Evolutionary conservation across 2,113 vertebrate genomes (phyloP), one percentile per base, ranked within the genome.

Genomic region (Junco hyemalis): DNA sequence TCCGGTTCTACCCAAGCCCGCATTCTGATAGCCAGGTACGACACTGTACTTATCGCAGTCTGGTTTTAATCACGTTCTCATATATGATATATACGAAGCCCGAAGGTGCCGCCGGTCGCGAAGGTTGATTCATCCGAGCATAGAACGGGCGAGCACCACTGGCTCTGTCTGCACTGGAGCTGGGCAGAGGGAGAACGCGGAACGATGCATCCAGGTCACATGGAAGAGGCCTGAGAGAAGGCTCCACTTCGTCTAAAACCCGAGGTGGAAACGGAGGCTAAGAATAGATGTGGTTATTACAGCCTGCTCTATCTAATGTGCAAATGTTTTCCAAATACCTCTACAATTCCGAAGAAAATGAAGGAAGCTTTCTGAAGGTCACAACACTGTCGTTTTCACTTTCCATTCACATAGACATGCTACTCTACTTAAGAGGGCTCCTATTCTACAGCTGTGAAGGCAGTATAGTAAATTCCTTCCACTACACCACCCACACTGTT

Each of bases 61-160:
- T 11, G 60, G 28, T 20, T 71, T 72, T 17, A 64, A 59, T n/a
- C 31, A 11, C 20, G 3, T 42, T 64, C 54, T 63, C 36, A 5
- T 14, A 16, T 6, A 13, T 2, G 8, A 11, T 3, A 8, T 11
- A 13, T 11, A 2, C 1, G 12, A 56, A 65, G 24, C 60, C 51
- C 9, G 24, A 24, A 48, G 25, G 53, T 31, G 47, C n/a, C 19
- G 9, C 21, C 5, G 9, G 28, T 18, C 19, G 9, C 40, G 12
- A 16, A 11, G 42, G 8, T 1, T 3, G 12, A 42, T 8, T 35
- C 19, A 4, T 2, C 6, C 2, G 9, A 19, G 12, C 38, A 14
- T 2, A 17, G n/a, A 36, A 33, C 0, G 1, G 8, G 28, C 25
- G n/a, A 21, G 6, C 13, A 31, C 4, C 35, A 14, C 5, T 2